Conservation (phyloP, 2,113 vertebrate genomes). For the Macaca mulatta region DNA sequence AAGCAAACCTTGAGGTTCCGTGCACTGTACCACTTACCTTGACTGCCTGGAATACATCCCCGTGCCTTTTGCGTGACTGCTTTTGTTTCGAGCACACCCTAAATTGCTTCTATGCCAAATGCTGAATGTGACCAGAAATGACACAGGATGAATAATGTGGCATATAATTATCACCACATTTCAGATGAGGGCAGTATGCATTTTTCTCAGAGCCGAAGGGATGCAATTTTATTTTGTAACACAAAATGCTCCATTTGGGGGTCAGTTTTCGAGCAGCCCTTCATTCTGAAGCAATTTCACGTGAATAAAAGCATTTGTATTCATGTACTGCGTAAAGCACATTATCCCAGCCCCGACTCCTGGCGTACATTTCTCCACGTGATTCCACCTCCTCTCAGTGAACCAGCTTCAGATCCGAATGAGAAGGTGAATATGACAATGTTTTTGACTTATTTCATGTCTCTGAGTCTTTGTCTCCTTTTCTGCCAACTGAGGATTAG, state of each 20-base stretch:
- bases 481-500: not conserved
- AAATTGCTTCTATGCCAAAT: constrained; percentile 72
- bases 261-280: constrained; percentile 74
- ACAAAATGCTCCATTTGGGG: constrained; percentile 80
- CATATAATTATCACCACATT: constrained; percentile 80
- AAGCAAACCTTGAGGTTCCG: not conserved
- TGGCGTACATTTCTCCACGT: not conserved
- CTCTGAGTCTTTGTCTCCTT: constrained; percentile 17
- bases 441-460: not conserved
- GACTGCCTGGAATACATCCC: constrained; percentile 48
- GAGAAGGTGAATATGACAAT: not conserved
- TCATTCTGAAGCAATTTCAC: constrained; percentile 79
- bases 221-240: constrained; percentile 79
- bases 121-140: constrained; percentile 79
- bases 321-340: not conserved
- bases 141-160: constrained; percentile 77
- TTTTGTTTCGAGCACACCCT: constrained; percentile 73
- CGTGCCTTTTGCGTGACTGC: constrained; percentile 53
- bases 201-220: constrained; percentile 72
- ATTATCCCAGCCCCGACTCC: constrained; percentile 50
- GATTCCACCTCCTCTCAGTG: constrained; percentile 9
- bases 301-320: constrained; percentile 78
- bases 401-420: not conserved
- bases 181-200: constrained; percentile 79
- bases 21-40: not conserved